Percentiles rank a stretch among this genome's conserved stretches.
Evolutionary conservation across 1,140 invertebrate genomes (phyloP).

Genomic region (Triops longicaudatus): DNA sequence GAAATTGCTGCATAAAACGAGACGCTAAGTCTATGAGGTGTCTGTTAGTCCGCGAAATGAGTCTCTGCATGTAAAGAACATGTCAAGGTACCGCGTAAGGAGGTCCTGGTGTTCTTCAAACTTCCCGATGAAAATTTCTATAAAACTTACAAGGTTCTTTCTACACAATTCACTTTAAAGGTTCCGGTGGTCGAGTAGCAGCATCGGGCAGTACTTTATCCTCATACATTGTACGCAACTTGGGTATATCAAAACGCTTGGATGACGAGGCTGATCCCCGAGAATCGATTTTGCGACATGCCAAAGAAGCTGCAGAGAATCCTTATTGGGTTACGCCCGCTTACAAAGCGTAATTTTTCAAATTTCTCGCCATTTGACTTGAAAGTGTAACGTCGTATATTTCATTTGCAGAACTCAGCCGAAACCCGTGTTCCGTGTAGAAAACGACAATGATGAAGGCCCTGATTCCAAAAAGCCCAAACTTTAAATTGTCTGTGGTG

Average conservation of each 20-base stretch:
- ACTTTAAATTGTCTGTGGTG: constrained; percentile 25
- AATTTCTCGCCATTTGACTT: not conserved
- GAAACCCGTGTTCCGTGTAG: constrained; percentile 57
- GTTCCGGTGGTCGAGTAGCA: constrained; percentile 85
- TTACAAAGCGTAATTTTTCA: constrained; percentile 52
- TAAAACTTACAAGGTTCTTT: not conserved
- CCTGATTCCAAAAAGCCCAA: constrained; percentile 43
- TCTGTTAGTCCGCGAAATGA: no score
- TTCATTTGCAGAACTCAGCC: constrained; percentile 56
- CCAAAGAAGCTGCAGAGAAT: constrained; percentile 93
- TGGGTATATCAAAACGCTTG: constrained; percentile 85
- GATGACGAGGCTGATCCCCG: constrained; percentile 94
- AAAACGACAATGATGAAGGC: constrained; percentile 39
- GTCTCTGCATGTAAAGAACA: no score
- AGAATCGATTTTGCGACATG: constrained; percentile 92
- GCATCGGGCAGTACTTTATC: constrained; percentile 92
- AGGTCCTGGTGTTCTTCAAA: no score
- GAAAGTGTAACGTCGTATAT: constrained; percentile 20
- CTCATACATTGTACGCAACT: constrained; percentile 92
- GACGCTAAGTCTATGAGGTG: no score
- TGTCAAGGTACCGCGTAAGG: no score
- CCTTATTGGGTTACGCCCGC: constrained; percentile 93
- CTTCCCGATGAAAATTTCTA: not conserved
- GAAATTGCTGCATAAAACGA: no score
- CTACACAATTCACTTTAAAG: constrained; percentile 41